Evolutionary conservation across 2,888 invertebrate species (phyloP).

Genomic region (Enoplolaimus lenunculus): DNA sequence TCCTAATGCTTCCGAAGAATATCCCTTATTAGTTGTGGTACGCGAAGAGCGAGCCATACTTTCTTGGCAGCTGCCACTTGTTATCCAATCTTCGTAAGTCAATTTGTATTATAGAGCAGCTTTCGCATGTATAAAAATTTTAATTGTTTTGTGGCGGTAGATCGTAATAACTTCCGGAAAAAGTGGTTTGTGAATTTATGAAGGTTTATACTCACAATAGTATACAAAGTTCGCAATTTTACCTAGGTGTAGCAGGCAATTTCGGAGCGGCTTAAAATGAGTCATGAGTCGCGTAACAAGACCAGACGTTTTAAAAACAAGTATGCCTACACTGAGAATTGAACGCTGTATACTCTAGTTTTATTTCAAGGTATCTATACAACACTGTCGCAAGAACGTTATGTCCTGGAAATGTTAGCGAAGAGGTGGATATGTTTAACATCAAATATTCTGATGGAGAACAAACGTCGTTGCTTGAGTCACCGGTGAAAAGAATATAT

Average conservation of each 20-base stretch:
- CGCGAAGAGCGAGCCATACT: conserved; percentile 37
- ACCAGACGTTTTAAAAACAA: too few species aligned
- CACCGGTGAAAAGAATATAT: too few species aligned
- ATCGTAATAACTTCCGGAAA: too few species aligned
- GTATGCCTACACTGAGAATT: too few species aligned
- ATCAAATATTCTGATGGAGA: neutral
- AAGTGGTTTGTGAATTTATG: too few species aligned
- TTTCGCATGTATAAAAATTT: neutral
- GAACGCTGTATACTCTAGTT: too few species aligned
- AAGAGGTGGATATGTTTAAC: conserved; percentile 24
- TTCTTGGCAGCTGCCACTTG: conserved; percentile 41
- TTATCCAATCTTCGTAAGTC: conserved; percentile 33
- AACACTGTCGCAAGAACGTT: conserved; percentile 35
- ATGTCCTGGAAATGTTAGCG: conserved; percentile 33
- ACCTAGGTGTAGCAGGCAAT: too few species aligned
- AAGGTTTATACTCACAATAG: too few species aligned
- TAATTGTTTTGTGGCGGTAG: too few species aligned
- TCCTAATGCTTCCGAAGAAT: conserved; percentile 24
- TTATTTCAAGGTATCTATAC: conserved; percentile 33
- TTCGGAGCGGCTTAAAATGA: too few species aligned
- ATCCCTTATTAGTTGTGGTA: conserved; percentile 38
- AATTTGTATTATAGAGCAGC: neutral
- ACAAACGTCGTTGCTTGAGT: neutral
- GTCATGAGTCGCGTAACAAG: too few species aligned
- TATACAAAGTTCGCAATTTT: too few species aligned